Evolutionary conservation across 2,797 vertebrate species (phyloP).

Genomic region (Eleutherodactylus coqui): DNA sequence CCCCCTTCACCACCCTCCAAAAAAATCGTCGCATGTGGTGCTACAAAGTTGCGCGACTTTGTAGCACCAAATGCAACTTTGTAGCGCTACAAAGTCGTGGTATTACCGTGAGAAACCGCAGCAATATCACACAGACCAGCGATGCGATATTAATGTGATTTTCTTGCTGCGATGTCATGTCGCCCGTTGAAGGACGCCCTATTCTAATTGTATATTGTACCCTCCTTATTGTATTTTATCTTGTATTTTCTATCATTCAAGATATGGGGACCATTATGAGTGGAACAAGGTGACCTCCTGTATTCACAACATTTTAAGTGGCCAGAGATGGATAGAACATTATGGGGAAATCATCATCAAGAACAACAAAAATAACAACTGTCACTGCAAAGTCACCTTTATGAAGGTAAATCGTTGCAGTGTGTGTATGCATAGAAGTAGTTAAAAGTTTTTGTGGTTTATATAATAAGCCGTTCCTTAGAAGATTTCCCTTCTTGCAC

Average conservation of each 20-base stretch:
- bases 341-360: constrained; percentile 96
- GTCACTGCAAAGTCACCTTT: constrained; percentile 95
- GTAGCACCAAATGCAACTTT: too few species aligned
- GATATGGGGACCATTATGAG: constrained; percentile 92
- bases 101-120: too few species aligned
- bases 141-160: too few species aligned
- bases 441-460: not conserved
- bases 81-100: too few species aligned
- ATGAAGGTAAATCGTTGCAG: constrained; percentile 83
- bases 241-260: constrained; percentile 63
- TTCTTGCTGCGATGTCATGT: too few species aligned
- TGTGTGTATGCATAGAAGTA: not conserved
- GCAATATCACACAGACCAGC: too few species aligned
- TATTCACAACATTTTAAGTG: constrained; percentile 97
- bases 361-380: constrained; percentile 85
- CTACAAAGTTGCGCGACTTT: too few species aligned
- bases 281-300: constrained; percentile 99
- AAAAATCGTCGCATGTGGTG: too few species aligned
- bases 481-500: not conserved
- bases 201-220: too few species aligned
- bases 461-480: not conserved
- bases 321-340: constrained; percentile 98
- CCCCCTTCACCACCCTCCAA: too few species aligned
- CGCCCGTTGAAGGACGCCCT: too few species aligned
- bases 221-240: not conserved